phyloP scores from a whole-genome alignment of 64 coral and sea anemone genomes.

The Montipora sp. region DNA sequence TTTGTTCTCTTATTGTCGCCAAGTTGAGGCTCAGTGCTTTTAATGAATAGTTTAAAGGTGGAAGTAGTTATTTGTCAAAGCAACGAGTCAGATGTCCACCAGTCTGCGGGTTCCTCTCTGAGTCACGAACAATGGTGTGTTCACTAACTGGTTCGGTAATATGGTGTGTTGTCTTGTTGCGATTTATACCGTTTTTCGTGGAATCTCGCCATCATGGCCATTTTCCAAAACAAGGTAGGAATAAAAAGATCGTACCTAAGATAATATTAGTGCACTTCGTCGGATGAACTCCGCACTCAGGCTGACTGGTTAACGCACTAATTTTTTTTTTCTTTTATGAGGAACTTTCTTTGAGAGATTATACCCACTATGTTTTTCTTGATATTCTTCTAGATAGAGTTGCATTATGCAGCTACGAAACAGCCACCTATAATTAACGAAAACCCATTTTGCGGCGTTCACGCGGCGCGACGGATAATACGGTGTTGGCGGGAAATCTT shows the following conservation, averaged over 20 bases:
- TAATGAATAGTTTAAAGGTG: neutral
- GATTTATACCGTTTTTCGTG: neutral
- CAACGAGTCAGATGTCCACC: neutral
- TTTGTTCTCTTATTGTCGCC: neutral
- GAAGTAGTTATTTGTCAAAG: neutral
- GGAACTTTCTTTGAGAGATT: neutral
- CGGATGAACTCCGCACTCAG: neutral
- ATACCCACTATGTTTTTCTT: neutral
- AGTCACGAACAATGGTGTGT: neutral
- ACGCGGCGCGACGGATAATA: no score
- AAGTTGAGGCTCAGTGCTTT: neutral
- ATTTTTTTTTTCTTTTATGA: neutral
- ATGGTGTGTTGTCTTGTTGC: neutral
- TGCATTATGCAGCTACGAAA: no score
- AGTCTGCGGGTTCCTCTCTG: neutral
- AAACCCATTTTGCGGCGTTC: no score
- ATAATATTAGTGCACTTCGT: neutral
- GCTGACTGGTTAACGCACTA: neutral
- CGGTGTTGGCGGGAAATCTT: no score
- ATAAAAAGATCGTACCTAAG: neutral
- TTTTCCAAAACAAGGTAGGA: neutral
- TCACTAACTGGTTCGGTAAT: neutral
- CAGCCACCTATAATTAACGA: no score
- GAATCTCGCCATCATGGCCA: neutral
- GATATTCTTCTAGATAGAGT: no score